Conservation (phyloP, 2,113 vertebrate genomes). For the Pelmatolapia mariae region DNA sequence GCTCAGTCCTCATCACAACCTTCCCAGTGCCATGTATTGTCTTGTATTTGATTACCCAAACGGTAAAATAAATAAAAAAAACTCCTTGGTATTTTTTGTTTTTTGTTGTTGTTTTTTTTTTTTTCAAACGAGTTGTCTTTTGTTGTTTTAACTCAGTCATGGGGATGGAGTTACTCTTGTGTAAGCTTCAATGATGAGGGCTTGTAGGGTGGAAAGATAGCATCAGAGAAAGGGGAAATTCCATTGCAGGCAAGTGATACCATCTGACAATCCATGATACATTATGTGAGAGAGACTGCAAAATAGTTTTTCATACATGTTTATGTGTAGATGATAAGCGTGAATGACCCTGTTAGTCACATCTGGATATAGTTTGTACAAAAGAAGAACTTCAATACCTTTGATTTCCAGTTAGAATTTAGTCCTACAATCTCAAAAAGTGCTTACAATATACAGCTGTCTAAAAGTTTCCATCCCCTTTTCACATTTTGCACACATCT, state of each 20-base stretch:
- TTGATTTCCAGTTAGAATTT: background rate
- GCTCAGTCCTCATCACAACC: background rate
- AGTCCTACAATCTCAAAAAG: background rate
- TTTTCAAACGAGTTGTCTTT: conserved; percentile 12
- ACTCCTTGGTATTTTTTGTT: conserved; percentile 18
- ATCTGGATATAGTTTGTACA: background rate
- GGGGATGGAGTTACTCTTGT: conserved; percentile 54
- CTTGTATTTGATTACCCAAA: conserved; percentile 42
- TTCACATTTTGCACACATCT: background rate
- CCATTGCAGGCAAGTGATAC: conserved; percentile 19
- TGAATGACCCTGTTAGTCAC: background rate
- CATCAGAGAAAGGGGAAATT: conserved; percentile 38
- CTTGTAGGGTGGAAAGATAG: conserved; percentile 18
- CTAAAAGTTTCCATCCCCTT: background rate
- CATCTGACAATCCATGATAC: conserved; percentile 24
- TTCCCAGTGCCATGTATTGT: conserved; percentile 23
- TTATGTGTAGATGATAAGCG: background rate
- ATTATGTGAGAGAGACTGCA: background rate
- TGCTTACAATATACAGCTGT: background rate
- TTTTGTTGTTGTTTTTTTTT: background rate
- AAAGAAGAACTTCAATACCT: background rate
- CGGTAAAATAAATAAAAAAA: conserved; percentile 50
- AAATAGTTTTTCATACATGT: background rate
- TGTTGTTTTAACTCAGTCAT: conserved; percentile 71
- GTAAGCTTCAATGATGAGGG: conserved; percentile 23